These are phyloP conservation scores for Phaethon lepturus DNA, from an alignment of 2,113 vertebrate species.

Conservation along the genomic window DNA sequence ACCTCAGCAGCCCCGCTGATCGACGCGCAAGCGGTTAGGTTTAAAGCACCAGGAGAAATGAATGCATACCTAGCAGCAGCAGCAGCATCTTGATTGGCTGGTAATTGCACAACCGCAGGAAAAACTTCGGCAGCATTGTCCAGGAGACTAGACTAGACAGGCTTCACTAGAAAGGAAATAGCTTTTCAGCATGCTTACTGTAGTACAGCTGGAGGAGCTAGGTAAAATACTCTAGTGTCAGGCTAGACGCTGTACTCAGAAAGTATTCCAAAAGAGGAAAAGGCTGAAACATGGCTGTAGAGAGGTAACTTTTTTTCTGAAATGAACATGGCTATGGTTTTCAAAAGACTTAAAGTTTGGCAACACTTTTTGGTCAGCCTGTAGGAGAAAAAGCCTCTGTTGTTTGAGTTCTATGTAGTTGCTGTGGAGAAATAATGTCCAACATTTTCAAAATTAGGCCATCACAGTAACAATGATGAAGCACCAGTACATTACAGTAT, in stretches of 20 bases:
- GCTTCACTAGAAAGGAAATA: not conserved
- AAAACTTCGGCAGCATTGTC: not conserved
- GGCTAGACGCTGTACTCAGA: accelerated
- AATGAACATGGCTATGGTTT: not conserved
- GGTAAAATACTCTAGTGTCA: not conserved
- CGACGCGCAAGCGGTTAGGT: not conserved
- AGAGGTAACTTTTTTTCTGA: accelerated
- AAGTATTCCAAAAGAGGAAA: not conserved
- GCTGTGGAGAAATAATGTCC: not conserved
- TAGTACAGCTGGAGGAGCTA: not conserved
- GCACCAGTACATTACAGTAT: not conserved
- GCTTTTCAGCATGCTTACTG: accelerated
- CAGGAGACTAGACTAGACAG: not conserved
- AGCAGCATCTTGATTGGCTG: not conserved
- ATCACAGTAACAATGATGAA: not conserved
- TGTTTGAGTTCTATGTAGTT: not conserved
- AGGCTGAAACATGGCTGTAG: not conserved
- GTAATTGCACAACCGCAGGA: not conserved
- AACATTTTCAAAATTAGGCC: not conserved
- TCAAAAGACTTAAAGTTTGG: not conserved
- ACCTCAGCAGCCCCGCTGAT: not conserved
- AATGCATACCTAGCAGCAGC: not conserved
- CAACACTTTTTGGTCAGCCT: not conserved
- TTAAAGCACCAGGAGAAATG: accelerated
- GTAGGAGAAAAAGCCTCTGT: not conserved